Base-by-base conservation (phyloP, 1,140 invertebrate species). In the Drosophila novamexicana region DNA sequence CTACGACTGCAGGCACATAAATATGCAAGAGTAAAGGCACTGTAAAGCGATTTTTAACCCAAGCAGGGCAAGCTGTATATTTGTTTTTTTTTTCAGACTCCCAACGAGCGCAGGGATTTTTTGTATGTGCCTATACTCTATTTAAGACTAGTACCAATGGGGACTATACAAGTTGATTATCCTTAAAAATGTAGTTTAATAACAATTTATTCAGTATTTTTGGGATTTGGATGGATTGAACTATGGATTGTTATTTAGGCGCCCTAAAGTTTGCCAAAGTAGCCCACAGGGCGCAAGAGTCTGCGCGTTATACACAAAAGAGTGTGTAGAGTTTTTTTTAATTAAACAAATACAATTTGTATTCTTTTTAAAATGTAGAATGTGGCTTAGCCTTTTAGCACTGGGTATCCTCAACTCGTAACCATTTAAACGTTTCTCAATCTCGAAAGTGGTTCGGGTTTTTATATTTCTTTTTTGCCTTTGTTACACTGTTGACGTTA, bases 1-100 rank as follows among this genome's bases (percentile, higher is more conserved):
- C 49, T 56, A 66, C 65, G 69, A 86, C 83, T 84, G 61, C 62
- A 66, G 71, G 59, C 80, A 72, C 84, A 88, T 89, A 88, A 88
- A 88, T 88, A 88, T 83, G 76, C 80, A 77, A 36, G 14, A 81
- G 52, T 52, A 56, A 47, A 56, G 47, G 54, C 40, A 40, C 29
- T 40, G 56, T 54, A 62, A 70, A 64, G 45, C 67, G 66, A 50
- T 75, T 75, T 68, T 62, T 59, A 74, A 29, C 53, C 52, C 59
- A 61, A 47, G 39, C 45, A 52, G 45, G 58, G 53, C 29, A 45
- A 57, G 50, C 53, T 37, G 37, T 37, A 53, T 37, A 42, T n/a
- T 14, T 42, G 1, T 42, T 42, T 42, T 42, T 37, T 53, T 37
- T 14, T 52, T 6, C 50, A 18, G 49, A 29, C n/a, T 14, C 8